Percentiles rank a stretch among this genome's conserved stretches.
Evolutionary conservation across 1,140 invertebrate species (phyloP).

Genomic region (Diabrotica undecimpunctata): DNA sequence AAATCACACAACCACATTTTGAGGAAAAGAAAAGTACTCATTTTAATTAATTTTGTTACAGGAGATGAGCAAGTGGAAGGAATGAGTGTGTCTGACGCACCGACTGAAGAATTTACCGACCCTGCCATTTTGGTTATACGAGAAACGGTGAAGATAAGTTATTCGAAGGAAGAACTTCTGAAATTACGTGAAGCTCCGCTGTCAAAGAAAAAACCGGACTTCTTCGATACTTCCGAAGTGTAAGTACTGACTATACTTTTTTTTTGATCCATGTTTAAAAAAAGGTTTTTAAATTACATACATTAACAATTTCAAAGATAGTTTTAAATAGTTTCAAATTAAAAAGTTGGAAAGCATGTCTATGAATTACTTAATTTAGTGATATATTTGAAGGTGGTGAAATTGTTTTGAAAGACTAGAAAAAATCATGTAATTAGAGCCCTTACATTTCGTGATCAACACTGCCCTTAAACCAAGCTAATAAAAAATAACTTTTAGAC

Average conservation of each 20-base stretch:
- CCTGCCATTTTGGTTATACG: conserved; percentile 38
- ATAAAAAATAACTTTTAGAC: no score
- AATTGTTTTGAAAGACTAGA: no score
- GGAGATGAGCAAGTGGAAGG: conserved; percentile 36
- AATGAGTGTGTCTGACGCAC: conserved; percentile 26
- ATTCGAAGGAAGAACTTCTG: conserved; percentile 66
- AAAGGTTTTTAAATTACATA: not conserved
- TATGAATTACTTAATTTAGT: no score
- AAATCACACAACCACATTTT: no score
- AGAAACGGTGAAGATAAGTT: conserved; percentile 29
- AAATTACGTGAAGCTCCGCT: conserved; percentile 68
- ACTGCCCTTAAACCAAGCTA: no score
- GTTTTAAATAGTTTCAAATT: no score
- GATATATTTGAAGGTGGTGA: no score
- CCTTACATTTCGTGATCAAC: no score
- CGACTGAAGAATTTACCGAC: conserved; percentile 31
- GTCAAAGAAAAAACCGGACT: conserved; percentile 55
- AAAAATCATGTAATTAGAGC: no score
- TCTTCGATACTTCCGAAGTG: conserved; percentile 35
- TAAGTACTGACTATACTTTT: conserved; percentile 21
- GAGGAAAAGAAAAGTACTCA: no score
- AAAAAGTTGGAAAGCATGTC: no score
- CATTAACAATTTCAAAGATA: not conserved
- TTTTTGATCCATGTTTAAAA: not conserved
- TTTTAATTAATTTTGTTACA: conserved; percentile 19